A percentile compares a stretch with the other conserved stretches of the same genome.
These are phyloP conservation scores for Apotomis capreana DNA, from an alignment of 2,888 invertebrate genomes.

Conservation along the genomic window DNA sequence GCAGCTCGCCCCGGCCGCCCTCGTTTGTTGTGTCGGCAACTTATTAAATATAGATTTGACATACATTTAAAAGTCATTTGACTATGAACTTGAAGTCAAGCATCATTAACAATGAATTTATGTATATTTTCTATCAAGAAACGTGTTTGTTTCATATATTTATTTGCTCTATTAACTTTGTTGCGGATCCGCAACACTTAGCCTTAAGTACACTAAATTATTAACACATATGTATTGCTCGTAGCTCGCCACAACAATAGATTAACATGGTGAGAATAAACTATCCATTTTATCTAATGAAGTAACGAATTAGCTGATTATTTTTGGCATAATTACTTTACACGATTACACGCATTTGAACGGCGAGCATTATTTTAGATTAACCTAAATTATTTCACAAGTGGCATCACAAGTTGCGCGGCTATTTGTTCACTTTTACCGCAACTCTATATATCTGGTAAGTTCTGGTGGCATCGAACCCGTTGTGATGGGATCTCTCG, in stretches of 20 bases:
- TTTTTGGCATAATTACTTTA: slow-evolving; percentile 25
- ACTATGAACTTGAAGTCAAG: neutral
- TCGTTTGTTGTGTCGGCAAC: neutral
- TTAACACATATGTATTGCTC: slow-evolving; percentile 36
- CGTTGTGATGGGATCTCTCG: neutral
- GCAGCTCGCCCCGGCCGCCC: slow-evolving; percentile 4
- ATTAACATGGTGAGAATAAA: slow-evolving; percentile 33
- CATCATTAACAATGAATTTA: neutral
- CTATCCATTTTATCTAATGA: slow-evolving; percentile 31
- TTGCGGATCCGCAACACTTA: slow-evolving; percentile 5
- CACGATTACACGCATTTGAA: slow-evolving; percentile 23
- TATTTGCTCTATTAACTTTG: slow-evolving; percentile 1
- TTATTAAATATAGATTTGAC: slow-evolving; percentile 10
- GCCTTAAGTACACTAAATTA: slow-evolving; percentile 7
- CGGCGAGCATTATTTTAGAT: slow-evolving; percentile 4
- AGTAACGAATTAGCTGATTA: slow-evolving; percentile 28
- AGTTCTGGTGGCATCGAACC: neutral
- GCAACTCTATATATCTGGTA: neutral
- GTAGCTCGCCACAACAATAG: slow-evolving; percentile 40
- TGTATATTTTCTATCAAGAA: slow-evolving; percentile 19
- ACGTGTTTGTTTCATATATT: neutral
- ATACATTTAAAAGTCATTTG: slow-evolving; percentile 14
- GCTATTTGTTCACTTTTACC: neutral
- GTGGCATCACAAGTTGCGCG: neutral
- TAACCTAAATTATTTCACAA: slow-evolving; percentile 10